phyloP scores from a whole-genome alignment of 2,113 vertebrate genomes.

The Seriola dumerili region DNA sequence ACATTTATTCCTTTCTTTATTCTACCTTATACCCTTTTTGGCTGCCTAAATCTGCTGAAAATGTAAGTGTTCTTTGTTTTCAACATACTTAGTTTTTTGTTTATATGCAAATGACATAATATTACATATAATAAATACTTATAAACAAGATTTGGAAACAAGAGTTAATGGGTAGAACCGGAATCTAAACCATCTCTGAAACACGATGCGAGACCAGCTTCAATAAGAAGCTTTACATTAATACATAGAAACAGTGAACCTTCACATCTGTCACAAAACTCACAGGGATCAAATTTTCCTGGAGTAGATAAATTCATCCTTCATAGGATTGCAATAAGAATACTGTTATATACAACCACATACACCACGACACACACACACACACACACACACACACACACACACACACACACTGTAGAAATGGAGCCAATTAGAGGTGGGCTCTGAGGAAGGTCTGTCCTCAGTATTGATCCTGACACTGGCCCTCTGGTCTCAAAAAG shows the following conservation, averaged over 20 bases:
- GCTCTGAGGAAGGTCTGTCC: slow-evolving; percentile 73
- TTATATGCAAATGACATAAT: neutral
- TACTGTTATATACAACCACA: slow-evolving; percentile 51
- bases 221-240: neutral
- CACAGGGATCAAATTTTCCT: slow-evolving; percentile 27
- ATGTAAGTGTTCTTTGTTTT: too few relatives aligned
- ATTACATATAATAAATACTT: neutral
- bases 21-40: neutral
- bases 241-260: neutral
- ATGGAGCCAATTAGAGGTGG: slow-evolving; percentile 77
- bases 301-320: slow-evolving; percentile 47
- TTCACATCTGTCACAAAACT: slow-evolving; percentile 12
- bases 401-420: slow-evolving; percentile 36
- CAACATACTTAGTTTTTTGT: neutral
- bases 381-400: slow-evolving; percentile 27
- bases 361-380: slow-evolving; percentile 37
- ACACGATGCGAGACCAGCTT: neutral
- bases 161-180: neutral
- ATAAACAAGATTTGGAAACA: neutral
- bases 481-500: slow-evolving; percentile 75
- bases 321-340: slow-evolving; percentile 52
- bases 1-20: neutral
- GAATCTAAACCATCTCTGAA: slow-evolving; percentile 7
- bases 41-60: neutral
- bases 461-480: slow-evolving; percentile 81